phyloP scores from a whole-genome alignment of 2,797 vertebrate species.

The Urophycis tenuis region DNA sequence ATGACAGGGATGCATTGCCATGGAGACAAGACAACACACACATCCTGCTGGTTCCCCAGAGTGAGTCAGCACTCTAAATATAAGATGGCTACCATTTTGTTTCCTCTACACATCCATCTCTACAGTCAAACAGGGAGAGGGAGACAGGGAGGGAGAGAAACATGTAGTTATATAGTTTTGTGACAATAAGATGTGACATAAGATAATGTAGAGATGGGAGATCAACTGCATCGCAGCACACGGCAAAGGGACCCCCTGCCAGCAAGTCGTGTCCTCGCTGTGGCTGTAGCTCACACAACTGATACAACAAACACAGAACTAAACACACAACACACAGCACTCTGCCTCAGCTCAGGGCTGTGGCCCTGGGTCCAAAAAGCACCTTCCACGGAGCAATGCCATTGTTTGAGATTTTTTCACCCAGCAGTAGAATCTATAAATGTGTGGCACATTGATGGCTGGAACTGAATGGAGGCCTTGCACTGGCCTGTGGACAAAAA shows the following conservation, averaged over 20 bases:
- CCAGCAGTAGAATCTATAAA: not conserved
- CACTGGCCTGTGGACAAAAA: too few relatives aligned
- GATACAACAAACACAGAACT: not conserved
- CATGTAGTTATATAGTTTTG: not conserved
- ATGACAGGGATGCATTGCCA: not conserved
- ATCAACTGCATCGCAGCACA: too few relatives aligned
- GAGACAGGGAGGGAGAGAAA: not conserved
- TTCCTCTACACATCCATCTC: not conserved
- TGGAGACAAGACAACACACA: not conserved
- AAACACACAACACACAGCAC: not conserved
- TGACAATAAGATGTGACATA: too few relatives aligned
- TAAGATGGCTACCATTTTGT: slow-evolving; percentile 1
- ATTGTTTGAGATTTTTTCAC: not conserved
- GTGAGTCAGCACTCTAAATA: slow-evolving; percentile 5
- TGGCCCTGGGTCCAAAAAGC: not conserved
- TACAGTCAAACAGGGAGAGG: not conserved
- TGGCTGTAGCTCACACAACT: not conserved
- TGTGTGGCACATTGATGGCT: not conserved
- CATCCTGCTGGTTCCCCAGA: not conserved
- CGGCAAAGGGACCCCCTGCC: too few relatives aligned
- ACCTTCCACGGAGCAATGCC: not conserved
- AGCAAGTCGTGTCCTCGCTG: too few relatives aligned
- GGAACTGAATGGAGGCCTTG: not conserved
- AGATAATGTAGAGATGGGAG: too few relatives aligned
- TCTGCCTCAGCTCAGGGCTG: not conserved